A percentile compares a stretch with the other conserved stretches of the same genome.
Evolutionary conservation across 2,797 vertebrate genomes (phyloP).

Genomic region (Eidolon dupreanum): DNA sequence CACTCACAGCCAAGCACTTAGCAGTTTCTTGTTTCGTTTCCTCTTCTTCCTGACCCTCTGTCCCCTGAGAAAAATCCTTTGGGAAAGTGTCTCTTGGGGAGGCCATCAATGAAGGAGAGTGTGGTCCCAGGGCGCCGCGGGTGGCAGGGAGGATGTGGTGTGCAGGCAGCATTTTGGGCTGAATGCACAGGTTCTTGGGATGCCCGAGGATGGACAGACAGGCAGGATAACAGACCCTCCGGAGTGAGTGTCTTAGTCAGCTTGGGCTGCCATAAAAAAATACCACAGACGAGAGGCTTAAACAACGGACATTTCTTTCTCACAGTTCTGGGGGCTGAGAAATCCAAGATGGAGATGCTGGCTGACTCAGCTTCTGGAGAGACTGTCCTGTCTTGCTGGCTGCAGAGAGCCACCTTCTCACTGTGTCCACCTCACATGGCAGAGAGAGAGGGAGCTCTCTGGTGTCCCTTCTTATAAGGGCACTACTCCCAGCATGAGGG

Average conservation of each 20-base stretch:
- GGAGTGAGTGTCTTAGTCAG: neutral
- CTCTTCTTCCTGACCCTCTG: neutral
- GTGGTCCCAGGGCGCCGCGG: fast-evolving
- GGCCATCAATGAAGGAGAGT: neutral
- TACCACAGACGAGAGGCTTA: fast-evolving
- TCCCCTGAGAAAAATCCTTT: neutral
- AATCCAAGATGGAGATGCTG: no score
- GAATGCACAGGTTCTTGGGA: neutral
- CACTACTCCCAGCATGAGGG: fast-evolving
- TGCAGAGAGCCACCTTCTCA: neutral
- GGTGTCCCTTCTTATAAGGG: neutral
- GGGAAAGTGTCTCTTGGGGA: neutral
- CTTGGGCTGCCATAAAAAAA: neutral
- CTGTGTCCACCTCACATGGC: fast-evolving
- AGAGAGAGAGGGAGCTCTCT: neutral
- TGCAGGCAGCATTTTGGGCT: neutral
- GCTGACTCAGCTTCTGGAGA: neutral
- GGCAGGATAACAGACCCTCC: no score
- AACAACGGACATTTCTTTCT: neutral
- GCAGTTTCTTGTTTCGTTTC: neutral
- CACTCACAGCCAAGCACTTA: neutral
- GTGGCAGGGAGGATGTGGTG: neutral
- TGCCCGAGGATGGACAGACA: neutral
- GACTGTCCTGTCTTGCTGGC: no score
- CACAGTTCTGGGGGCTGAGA: neutral